A percentile compares a stretch with the other conserved stretches of the same genome.
These are phyloP conservation scores for Palloptera scutellata DNA, from an alignment of 2,888 invertebrate genomes.

Conservation along the genomic window DNA sequence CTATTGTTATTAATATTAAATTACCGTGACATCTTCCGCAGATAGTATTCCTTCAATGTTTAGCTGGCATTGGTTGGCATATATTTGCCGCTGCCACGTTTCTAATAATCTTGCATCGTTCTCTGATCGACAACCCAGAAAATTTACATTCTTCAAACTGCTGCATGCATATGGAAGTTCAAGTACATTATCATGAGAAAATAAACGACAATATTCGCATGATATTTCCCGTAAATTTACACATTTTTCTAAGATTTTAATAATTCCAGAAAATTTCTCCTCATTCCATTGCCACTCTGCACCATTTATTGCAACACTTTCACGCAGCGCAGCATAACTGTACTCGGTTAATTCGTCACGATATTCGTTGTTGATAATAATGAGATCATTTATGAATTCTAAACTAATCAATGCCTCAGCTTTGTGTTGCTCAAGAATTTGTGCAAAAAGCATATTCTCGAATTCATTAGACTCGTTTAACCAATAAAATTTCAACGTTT, in stretches of 20 bases:
- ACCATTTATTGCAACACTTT: constrained; percentile 37
- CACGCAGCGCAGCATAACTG: constrained; percentile 40
- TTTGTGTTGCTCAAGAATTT: constrained; percentile 15
- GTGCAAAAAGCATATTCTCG: constrained; percentile 15
- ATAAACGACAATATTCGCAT: constrained; percentile 27
- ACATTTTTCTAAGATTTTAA: not conserved
- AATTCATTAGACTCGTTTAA: constrained; percentile 26
- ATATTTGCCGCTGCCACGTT: not conserved
- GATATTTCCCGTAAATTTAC: constrained; percentile 9
- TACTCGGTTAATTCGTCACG: constrained; percentile 26
- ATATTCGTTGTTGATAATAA: constrained; percentile 36
- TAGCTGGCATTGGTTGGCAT: constrained; percentile 14
- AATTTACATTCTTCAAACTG: constrained; percentile 15
- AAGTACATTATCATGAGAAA: constrained; percentile 14
- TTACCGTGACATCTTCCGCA: constrained; percentile 1
- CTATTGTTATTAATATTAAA: not conserved
- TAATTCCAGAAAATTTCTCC: not conserved
- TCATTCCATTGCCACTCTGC: constrained; percentile 31
- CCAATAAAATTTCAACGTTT: constrained; percentile 39
- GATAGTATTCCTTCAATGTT: constrained; percentile 28
- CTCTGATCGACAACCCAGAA: constrained; percentile 25
- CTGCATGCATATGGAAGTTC: not conserved
- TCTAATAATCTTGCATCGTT: constrained; percentile 17
- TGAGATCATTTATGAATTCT: constrained; percentile 36
- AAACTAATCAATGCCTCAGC: constrained; percentile 22